Base-by-base conservation (phyloP, 2,888 invertebrate genomes). In the Congeria kusceri region DNA sequence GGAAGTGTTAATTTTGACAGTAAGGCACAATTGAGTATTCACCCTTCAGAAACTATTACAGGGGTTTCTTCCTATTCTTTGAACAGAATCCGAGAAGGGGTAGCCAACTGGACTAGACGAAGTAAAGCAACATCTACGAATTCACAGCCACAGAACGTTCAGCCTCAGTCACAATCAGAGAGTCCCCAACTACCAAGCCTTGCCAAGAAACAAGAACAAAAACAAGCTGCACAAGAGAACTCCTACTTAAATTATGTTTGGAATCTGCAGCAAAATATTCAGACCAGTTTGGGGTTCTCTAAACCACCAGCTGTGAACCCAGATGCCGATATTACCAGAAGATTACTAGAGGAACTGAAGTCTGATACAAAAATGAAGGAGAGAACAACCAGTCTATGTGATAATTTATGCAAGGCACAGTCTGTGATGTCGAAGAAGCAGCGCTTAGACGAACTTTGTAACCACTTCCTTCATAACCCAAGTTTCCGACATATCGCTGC, bases 381-480 rank as follows among this genome's bases (percentile, higher is more conserved):
- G 28, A 20, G 89, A 29, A 91, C 92, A 28, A 78, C 79, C 32
- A 88, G 85, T 28, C 73, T 91, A 20, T 88, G 90, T 25, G 66
- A 79, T 56, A 78, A 83, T 58, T 62, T 91, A 23, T 85, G 84
- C 32, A 73, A 73, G 27, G 90, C 91, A 0, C 77, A 78, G 28
- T 87, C 90, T 9, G 56, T 69, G 4, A 94, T 94, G 23, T 95
- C 96, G 3, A 95, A 95, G 83, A 92, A 95, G 80, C 94, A 95
- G 65, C 94, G 96, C 86, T 93, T 96, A 0, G 96, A 96, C 89
- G 96, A 96, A 88, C 94, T 97, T 61, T 95, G 96, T 53, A 93
- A 94, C 0, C 97, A 97, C 91, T 93, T 97, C n/a, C 95, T 95
- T 83, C 95, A 95, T 86, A 96, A 96, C 93, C 96, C 96, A 0